Evolutionary conservation across 2,888 invertebrate genomes (phyloP).

Genomic region (Yponomeuta cagnagella): DNA sequence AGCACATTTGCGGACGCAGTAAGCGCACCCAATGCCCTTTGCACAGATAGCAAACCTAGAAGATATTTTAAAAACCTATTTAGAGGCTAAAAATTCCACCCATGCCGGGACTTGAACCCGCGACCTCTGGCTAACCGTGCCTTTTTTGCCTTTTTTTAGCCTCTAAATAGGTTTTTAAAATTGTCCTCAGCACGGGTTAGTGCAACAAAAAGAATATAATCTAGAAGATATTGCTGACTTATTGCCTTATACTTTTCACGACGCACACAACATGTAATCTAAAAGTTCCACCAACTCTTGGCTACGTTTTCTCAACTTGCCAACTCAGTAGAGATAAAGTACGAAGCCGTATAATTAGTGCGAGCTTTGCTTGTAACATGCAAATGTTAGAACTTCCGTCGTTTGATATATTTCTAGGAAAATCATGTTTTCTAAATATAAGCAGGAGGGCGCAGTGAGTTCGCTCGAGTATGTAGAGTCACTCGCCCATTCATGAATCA

Average conservation of each 20-base stretch:
- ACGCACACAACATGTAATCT: slow-evolving; percentile 1
- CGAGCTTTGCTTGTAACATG: slow-evolving; percentile 40
- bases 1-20: slow-evolving; percentile 33
- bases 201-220: too few relatives aligned
- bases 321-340: slow-evolving; percentile 13
- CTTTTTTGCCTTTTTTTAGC: too few relatives aligned
- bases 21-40: slow-evolving; percentile 42
- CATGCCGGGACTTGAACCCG: too few relatives aligned
- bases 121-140: too few relatives aligned
- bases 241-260: slow-evolving; percentile 9
- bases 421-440: slow-evolving; percentile 68
- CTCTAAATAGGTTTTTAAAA: too few relatives aligned
- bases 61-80: neutral
- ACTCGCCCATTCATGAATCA: slow-evolving; percentile 73
- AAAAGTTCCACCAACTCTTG: slow-evolving; percentile 10
- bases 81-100: too few relatives aligned
- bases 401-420: slow-evolving; percentile 62
- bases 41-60: slow-evolving; percentile 32
- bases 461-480: slow-evolving; percentile 37
- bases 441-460: slow-evolving; percentile 28
- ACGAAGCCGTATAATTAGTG: slow-evolving; percentile 24
- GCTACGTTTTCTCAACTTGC: slow-evolving; percentile 15
- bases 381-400: slow-evolving; percentile 57
- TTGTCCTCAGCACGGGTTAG: too few relatives aligned
- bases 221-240: slow-evolving; percentile 14